Percentiles rank a stretch among this genome's conserved stretches.
phyloP scores from a whole-genome alignment of 2,797 vertebrate species.

The Chromis chromis region DNA sequence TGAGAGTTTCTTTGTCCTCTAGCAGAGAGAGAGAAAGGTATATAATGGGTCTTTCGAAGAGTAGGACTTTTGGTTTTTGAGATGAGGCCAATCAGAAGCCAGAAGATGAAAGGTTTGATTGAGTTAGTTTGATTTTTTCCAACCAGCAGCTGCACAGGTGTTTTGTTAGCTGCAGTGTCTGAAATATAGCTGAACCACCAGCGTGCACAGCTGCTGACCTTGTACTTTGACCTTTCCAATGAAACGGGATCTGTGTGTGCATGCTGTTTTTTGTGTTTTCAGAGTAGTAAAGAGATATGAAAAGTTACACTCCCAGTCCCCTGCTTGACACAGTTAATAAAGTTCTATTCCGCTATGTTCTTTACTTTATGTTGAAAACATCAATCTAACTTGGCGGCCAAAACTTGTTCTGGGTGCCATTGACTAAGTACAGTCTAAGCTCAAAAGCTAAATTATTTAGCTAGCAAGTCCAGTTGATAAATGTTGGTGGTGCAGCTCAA shows the following conservation, averaged over 20 bases:
- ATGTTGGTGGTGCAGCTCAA: constrained; percentile 82
- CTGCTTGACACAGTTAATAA: constrained; percentile 55
- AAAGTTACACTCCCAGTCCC: constrained; percentile 45
- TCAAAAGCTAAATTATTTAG: constrained; percentile 88
- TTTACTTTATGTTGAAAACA: constrained; percentile 57
- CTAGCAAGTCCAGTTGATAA: constrained; percentile 85
- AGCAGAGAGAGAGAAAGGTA: constrained; percentile 31
- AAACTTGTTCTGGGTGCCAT: constrained; percentile 74
- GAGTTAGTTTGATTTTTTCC: constrained; percentile 39
- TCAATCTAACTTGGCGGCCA: constrained; percentile 69
- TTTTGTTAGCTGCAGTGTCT: constrained; percentile 44
- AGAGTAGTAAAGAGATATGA: constrained; percentile 30
- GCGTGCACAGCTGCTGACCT: constrained; percentile 52
- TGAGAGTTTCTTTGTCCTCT: constrained; percentile 64
- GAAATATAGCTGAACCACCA: constrained; percentile 30
- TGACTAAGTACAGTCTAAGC: constrained; percentile 79
- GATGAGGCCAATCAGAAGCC: constrained; percentile 59
- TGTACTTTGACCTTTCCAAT: constrained; percentile 56
- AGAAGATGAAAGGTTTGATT: constrained; percentile 60
- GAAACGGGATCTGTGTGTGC: constrained; percentile 26
- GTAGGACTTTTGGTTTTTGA: constrained; percentile 40
- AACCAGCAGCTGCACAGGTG: constrained; percentile 40
- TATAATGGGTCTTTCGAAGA: constrained; percentile 61
- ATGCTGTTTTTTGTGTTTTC: constrained; percentile 21
- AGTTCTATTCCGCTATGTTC: constrained; percentile 58